Base-by-base conservation (phyloP, 2,888 invertebrate genomes). In the Chloromyia formosa region DNA sequence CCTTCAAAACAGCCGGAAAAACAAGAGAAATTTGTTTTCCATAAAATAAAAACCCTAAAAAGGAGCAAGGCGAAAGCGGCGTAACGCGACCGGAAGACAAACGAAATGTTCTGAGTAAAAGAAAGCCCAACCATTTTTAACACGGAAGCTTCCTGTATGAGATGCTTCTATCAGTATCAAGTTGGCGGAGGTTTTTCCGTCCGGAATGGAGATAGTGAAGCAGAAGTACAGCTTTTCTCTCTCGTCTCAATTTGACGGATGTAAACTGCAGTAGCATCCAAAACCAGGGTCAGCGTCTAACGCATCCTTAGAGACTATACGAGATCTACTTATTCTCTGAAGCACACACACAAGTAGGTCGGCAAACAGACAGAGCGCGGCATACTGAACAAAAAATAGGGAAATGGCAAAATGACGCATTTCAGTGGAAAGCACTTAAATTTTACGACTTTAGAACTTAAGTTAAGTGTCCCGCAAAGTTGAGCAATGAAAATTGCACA, bases 391-490 rank as follows among this genome's bases (percentile, higher is more conserved):
- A 35, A 35, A 35, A 66, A 49, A 61, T 18, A 35, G 53, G 62
- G 23, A 71, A 66, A 69, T 35, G 27, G 27, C 27, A 64, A 71
- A 56, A 71, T 71, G 74, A 49, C 40, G 73, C 74, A 76, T 76
- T 76, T 61, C 74, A 74, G 74, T 71, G 64, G 74, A 74, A 76
- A 74, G 74, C 76, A 74, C 74, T 76, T 76, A 76, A 76, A 76
- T 76, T 76, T 76, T 76, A 76, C 74, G 76, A 76, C 74, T 76
- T 76, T 71, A 76, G 74, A 76, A 76, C 76, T 76, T 74, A 76
- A 76, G 76, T 76, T 76, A 76, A 76, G 76, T 76, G 76, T 76
- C 76, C 74, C 74, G 76, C 76, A 76, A 76, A 76, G 74, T 76
- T 76, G 76, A 76, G 74, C 76, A 76, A 76, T 76, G 76, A 76